A percentile compares a stretch with the other conserved stretches of the same genome.
Conservation (phyloP, 1,140 invertebrate genomes). For the Drosophila nikananu region DNA sequence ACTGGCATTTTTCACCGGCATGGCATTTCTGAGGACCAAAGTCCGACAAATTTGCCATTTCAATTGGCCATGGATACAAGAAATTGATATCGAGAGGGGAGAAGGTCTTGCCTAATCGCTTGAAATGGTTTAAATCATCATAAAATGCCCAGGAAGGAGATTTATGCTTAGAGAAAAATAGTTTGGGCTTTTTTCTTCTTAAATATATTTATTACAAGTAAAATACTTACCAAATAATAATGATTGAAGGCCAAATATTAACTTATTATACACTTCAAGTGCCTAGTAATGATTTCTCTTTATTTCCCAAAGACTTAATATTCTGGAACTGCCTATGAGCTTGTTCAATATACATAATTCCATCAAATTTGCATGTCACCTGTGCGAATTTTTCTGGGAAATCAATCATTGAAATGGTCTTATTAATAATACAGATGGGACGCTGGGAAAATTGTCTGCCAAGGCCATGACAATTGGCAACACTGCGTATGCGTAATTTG, state of each 20-base stretch:
- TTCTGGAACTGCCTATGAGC: constrained; percentile 4
- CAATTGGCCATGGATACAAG: constrained; percentile 47
- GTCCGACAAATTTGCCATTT: constrained; percentile 63
- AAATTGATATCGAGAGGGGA: constrained; percentile 17
- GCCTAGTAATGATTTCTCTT: background rate
- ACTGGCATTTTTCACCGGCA: constrained; percentile 34
- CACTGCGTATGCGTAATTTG: constrained; percentile 66
- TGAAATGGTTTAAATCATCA: background rate
- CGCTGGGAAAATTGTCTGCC: background rate
- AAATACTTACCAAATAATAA: background rate
- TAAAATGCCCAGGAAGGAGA: too few relatives aligned
- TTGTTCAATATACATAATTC: constrained; percentile 24
- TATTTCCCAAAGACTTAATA: background rate
- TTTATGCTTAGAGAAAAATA: background rate
- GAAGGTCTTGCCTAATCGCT: background rate
- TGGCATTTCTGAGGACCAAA: constrained; percentile 21
- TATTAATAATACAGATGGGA: constrained; percentile 11
- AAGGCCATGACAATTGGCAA: constrained; percentile 20
- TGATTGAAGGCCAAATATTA: background rate
- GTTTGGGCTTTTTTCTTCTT: too few relatives aligned
- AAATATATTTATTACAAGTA: background rate
- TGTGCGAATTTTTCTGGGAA: background rate
- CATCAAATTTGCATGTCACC: constrained; percentile 28
- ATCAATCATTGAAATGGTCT: constrained; percentile 28
- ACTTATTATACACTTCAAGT: background rate